Evolutionary conservation across 2,797 vertebrate species (phyloP).

Genomic region (Chiloscyllium punctatum): DNA sequence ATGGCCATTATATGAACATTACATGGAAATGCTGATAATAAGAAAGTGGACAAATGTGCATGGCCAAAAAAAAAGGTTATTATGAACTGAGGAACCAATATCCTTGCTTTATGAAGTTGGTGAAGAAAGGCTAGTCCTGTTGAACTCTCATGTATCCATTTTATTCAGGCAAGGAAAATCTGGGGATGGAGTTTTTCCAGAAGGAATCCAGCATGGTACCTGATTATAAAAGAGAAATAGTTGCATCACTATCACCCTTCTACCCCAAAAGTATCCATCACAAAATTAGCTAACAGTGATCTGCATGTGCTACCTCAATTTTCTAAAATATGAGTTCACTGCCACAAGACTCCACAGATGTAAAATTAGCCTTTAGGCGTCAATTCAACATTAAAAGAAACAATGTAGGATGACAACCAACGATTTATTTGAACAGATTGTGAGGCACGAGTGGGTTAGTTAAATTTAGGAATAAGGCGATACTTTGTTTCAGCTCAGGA

Average conservation of each 20-base stretch:
- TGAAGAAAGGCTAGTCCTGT: background rate
- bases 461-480: background rate
- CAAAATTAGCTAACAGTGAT: background rate
- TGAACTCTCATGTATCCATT: background rate
- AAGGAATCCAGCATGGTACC: background rate
- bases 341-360: background rate
- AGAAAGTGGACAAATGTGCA: background rate
- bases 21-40: no score
- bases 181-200: background rate
- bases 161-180: background rate
- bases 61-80: background rate
- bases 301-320: background rate
- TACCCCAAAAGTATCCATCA: background rate
- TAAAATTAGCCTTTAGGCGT: background rate
- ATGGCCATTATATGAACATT: no score
- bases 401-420: background rate
- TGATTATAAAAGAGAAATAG: background rate
- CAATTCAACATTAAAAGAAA: background rate
- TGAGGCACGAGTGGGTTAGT: background rate
- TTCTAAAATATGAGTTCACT: background rate
- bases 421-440: background rate
- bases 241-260: background rate
- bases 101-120: background rate
- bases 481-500: constrained; percentile 1
- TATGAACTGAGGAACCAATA: background rate